Evolutionary conservation across 2,113 vertebrate species (phyloP).

Genomic region (Neotragus pygmaeus): DNA sequence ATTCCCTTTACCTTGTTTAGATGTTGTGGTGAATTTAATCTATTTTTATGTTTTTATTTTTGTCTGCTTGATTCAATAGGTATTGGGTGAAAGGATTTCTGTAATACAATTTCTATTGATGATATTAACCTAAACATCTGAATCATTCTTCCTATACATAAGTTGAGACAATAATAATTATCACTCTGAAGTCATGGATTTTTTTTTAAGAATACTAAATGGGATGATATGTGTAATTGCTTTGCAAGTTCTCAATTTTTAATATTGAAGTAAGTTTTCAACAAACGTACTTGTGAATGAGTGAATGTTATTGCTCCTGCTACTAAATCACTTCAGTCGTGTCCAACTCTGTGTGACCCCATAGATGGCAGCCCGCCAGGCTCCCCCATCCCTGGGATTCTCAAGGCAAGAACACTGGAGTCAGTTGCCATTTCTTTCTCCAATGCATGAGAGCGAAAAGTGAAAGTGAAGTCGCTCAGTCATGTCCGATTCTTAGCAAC

Average conservation of each 20-base stretch:
- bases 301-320: neutral
- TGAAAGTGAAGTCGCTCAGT: no score
- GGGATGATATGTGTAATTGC: constrained; percentile 46
- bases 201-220: constrained; percentile 7
- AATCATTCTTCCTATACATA: neutral
- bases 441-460: no score
- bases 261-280: constrained; percentile 6
- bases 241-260: constrained; percentile 25
- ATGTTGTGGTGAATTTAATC: neutral
- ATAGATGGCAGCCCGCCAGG: no score
- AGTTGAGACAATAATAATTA: neutral
- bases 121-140: neutral
- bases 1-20: neutral
- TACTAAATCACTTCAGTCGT: no score
- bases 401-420: no score
- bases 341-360: no score
- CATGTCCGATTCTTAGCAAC: no score
- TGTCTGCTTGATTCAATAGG: neutral
- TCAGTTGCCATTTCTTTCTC: no score
- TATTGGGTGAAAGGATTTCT: neutral
- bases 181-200: neutral
- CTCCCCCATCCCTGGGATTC: no score
- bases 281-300: constrained; percentile 53
- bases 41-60: neutral
- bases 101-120: neutral